Evolutionary conservation across 2,797 vertebrate species (phyloP).

Genomic region (Onychomys leucogaster): DNA sequence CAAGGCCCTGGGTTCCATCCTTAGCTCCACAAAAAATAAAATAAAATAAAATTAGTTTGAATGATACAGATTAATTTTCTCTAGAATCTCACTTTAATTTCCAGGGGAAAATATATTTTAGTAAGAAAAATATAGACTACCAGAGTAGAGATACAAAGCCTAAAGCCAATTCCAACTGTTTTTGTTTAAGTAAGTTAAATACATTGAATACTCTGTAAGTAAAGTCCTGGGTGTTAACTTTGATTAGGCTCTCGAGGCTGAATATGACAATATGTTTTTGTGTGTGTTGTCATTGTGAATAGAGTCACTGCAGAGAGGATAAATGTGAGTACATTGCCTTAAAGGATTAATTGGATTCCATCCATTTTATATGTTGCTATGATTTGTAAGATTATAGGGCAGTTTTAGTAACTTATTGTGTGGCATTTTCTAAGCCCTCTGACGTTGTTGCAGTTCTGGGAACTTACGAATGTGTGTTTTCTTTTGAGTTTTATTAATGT

Average conservation of each 20-base stretch:
- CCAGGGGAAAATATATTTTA: not conserved
- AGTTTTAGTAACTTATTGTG: conserved; percentile 6
- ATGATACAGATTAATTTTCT: not conserved
- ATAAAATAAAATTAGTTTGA: conserved; percentile 25
- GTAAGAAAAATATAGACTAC: not conserved
- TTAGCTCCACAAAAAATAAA: too few species aligned
- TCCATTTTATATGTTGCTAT: not conserved
- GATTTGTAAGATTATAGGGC: not conserved
- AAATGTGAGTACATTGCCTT: conserved; percentile 22
- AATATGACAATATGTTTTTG: not conserved
- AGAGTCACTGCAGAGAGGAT: conserved; percentile 52
- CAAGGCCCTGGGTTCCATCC: too few species aligned
- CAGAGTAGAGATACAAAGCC: conserved; percentile 21
- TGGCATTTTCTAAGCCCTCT: conserved; percentile 7
- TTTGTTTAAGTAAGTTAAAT: not conserved
- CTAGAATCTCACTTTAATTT: not conserved
- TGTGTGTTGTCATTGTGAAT: conserved; percentile 42
- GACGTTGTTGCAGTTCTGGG: not conserved
- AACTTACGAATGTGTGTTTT: not conserved
- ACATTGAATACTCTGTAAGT: conserved; percentile 7
- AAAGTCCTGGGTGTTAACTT: conserved; percentile 1
- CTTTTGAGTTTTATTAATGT: not conserved
- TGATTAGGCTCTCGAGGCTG: conserved; percentile 29
- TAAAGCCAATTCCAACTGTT: conserved; percentile 42
- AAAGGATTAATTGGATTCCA: not conserved